A percentile compares a stretch with the other conserved stretches of the same genome.
Evolutionary conservation across 1,140 invertebrate species (phyloP).

Genomic region (Drusus annulatus): DNA sequence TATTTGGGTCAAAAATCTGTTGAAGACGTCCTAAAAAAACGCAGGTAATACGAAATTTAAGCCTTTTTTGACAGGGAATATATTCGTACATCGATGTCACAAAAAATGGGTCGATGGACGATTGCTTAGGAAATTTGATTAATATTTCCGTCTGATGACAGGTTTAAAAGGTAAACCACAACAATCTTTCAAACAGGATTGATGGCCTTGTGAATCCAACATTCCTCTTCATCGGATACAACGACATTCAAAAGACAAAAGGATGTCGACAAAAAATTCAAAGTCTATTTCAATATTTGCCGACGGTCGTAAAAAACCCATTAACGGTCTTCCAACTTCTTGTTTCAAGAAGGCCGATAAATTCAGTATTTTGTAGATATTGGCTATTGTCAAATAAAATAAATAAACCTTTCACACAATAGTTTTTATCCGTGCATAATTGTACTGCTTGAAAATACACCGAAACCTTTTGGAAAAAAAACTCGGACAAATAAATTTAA

Average conservation of each 20-base stretch:
- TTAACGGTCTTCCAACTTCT: slow-evolving; percentile 14
- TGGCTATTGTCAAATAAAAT: background rate
- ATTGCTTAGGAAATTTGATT: too few relatives aligned
- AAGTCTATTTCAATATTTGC: slow-evolving; percentile 1
- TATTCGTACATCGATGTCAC: too few relatives aligned
- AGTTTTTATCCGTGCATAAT: too few relatives aligned
- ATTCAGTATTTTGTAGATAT: background rate
- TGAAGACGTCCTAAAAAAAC: too few relatives aligned
- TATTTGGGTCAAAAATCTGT: too few relatives aligned
- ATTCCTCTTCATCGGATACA: background rate
- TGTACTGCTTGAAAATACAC: too few relatives aligned
- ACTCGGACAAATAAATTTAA: too few relatives aligned
- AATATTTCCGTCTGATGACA: too few relatives aligned
- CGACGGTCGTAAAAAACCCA: background rate
- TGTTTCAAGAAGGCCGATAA: background rate
- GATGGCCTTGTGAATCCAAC: background rate
- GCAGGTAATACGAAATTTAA: too few relatives aligned
- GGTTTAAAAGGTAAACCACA: background rate
- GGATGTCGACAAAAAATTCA: slow-evolving; percentile 15
- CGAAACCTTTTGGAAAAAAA: too few relatives aligned
- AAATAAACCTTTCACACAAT: background rate
- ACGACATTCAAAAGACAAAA: background rate
- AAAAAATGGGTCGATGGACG: too few relatives aligned
- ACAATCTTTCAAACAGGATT: background rate
- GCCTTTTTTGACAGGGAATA: too few relatives aligned